These are phyloP conservation scores for Lophius piscatorius DNA, from an alignment of 2,113 vertebrate species.

Conservation along the genomic window DNA sequence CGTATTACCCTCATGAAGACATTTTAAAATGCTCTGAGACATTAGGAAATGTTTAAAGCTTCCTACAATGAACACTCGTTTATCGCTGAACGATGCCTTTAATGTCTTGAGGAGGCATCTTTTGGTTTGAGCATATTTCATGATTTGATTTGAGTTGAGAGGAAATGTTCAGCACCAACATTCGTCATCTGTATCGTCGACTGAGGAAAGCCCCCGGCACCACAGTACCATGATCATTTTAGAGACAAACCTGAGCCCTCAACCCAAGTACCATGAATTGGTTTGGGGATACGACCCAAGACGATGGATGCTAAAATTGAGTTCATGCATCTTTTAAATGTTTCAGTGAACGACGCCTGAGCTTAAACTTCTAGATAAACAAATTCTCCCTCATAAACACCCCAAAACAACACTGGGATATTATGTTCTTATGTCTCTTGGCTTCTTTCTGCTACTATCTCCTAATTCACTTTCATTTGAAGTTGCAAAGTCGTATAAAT, in stretches of 20 bases:
- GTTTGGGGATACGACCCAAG: constrained; percentile 16
- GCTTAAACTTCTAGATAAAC: constrained; percentile 37
- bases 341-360: constrained; percentile 10
- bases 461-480: constrained; percentile 18
- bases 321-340: constrained; percentile 35
- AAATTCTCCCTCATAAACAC: constrained; percentile 4
- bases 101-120: background rate
- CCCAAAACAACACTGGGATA: constrained; percentile 1
- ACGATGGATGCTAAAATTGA: constrained; percentile 15
- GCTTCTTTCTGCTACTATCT: background rate
- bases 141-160: background rate
- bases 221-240: constrained; percentile 9
- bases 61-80: background rate
- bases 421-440: constrained; percentile 6
- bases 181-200: background rate
- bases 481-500: constrained; percentile 40
- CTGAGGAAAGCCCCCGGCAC: background rate
- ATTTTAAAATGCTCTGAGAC: too few relatives aligned
- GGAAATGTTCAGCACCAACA: background rate
- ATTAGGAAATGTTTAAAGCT: too few relatives aligned
- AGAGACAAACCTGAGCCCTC: constrained; percentile 10
- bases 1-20: background rate
- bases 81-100: background rate
- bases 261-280: constrained; percentile 4
- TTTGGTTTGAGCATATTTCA: background rate